Evolutionary conservation across 2,797 vertebrate genomes (phyloP), one percentile per base, ranked within the genome.

Genomic region (Phataginus tetradactyla): DNA sequence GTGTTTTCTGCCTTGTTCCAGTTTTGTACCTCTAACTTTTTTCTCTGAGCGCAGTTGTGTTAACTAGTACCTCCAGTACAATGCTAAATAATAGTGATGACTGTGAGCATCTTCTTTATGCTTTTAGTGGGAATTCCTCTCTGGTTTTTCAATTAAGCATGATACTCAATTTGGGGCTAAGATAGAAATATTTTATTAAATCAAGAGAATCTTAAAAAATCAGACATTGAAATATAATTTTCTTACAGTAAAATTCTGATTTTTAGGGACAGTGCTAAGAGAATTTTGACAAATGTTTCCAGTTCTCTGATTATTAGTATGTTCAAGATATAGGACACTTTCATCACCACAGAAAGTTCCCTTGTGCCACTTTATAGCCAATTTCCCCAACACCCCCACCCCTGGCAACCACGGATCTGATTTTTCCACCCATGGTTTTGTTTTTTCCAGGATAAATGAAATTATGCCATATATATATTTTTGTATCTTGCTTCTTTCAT

Each of bases 151-250:
- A 85, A 4, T 84, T 63, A 80, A 72, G 8, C 83, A 72, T 53
- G 18, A 45, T 64, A 37, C 7, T 84, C 23, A 55, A 75, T 27
- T 71, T 72, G 34, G 13, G 14, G 12, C 21, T 78, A 34, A 39
- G 23, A 55, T 20, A 23, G n/a, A 90, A 81, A 57, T 53, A 55
- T 64, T 53, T 57, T 64, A 77, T 68, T 21, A 14, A 49, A n/a
- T 59, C 59, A 72, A 61, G 57, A 90, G 32, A 66, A 15, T 15
- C 86, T 95, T 96, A 72, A 37, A 57, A 77, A 89, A 45, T 77
- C 27, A 86, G 45, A 10, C 85, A 69, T 68, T 25, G 49, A 71
- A 85, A 14, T 59, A 66, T 55, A 88, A 45, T 81, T 92, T 88
- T 68, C 42, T 72, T 7, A 45, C 10, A 51, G 13, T 77, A 75